These are phyloP conservation scores for Muscicapa striata DNA, from an alignment of 2,797 vertebrate genomes.

Conservation along the genomic window DNA sequence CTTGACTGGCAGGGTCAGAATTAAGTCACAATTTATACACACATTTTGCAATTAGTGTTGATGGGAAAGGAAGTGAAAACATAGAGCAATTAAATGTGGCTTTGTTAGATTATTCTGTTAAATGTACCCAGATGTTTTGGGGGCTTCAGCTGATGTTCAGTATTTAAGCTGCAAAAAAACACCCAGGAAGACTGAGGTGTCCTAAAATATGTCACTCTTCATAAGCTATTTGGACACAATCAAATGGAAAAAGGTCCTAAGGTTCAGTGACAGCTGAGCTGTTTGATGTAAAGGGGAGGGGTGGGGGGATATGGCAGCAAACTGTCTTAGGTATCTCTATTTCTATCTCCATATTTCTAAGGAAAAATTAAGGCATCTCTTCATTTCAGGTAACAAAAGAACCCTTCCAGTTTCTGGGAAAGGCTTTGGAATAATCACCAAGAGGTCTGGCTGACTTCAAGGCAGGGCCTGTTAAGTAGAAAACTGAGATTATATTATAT, in stretches of 20 bases:
- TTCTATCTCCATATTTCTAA: background rate
- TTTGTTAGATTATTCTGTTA: conserved; percentile 44
- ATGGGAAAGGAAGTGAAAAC: conserved; percentile 60
- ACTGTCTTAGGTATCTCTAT: background rate
- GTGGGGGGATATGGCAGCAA: background rate
- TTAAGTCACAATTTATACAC: conserved; percentile 25
- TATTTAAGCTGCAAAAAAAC: background rate
- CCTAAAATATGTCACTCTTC: background rate
- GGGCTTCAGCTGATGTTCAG: background rate
- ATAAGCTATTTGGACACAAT: background rate
- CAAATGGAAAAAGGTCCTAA: background rate
- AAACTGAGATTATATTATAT: background rate
- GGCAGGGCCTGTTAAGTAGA: background rate
- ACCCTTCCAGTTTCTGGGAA: background rate
- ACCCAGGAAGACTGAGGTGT: background rate
- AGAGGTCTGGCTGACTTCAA: background rate
- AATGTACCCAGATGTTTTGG: conserved; percentile 25
- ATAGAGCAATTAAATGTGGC: conserved; percentile 36
- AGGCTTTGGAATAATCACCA: background rate
- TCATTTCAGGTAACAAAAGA: background rate
- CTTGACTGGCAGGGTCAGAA: conserved; percentile 36
- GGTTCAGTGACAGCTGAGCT: background rate
- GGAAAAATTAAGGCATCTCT: background rate
- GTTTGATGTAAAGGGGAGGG: background rate
- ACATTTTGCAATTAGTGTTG: conserved; percentile 45